Evolutionary conservation across 2,888 invertebrate species (phyloP).

Genomic region (Drosophila mulleri): DNA sequence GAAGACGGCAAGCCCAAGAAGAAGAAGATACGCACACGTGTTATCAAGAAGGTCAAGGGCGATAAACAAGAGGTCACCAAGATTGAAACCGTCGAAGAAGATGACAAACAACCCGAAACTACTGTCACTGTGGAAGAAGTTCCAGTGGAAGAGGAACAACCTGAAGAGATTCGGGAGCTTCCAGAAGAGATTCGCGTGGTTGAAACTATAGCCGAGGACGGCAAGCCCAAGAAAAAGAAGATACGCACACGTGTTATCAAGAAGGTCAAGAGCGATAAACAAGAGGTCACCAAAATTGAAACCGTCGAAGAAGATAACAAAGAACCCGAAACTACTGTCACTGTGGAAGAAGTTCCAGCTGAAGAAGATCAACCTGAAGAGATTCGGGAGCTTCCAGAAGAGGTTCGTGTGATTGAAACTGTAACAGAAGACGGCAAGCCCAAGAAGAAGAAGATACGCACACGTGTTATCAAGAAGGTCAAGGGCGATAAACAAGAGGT

Average conservation of each 20-base stretch:
- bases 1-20: slow-evolving; percentile 55
- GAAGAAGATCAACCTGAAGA: slow-evolving; percentile 28
- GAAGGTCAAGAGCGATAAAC: slow-evolving; percentile 5
- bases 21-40: slow-evolving; percentile 67
- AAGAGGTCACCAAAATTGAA: slow-evolving; percentile 20
- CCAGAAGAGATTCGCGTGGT: no score
- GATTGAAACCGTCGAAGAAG: slow-evolving; percentile 69
- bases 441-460: no score
- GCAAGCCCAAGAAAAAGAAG: slow-evolving; percentile 1
- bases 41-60: slow-evolving; percentile 67
- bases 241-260: slow-evolving; percentile 7
- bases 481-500: no score
- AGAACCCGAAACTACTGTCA: slow-evolving; percentile 4
- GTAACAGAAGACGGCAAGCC: no score
- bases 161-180: no score
- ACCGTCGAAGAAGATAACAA: slow-evolving; percentile 11
- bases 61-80: slow-evolving; percentile 66
- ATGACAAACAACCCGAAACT: slow-evolving; percentile 54
- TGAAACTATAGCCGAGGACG: background rate
- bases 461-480: no score
- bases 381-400: slow-evolving; percentile 8
- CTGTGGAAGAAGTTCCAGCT: slow-evolving; percentile 1
- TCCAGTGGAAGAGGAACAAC: no score
- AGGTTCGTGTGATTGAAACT: no score
- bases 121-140: slow-evolving; percentile 64